phyloP scores from a whole-genome alignment of 2,888 invertebrate species.

The Drosophila tripunctata region DNA sequence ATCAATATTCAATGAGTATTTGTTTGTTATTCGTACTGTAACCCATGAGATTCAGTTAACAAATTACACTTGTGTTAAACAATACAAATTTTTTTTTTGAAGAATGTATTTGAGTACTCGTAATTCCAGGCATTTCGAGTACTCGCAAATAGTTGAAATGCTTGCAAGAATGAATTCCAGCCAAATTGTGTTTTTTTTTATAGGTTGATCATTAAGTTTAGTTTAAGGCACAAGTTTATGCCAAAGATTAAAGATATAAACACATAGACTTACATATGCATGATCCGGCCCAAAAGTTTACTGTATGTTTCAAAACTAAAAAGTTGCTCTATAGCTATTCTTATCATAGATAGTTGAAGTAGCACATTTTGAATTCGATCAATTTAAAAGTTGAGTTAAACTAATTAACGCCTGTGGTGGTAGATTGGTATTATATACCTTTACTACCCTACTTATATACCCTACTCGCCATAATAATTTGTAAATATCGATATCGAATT shows the following conservation, averaged over 20 bases:
- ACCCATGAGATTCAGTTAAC: slow-evolving; percentile 1
- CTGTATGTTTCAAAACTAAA: neutral
- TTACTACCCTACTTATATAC: neutral
- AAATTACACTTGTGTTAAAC: slow-evolving; percentile 34
- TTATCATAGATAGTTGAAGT: slow-evolving; percentile 10
- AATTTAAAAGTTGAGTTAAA: slow-evolving; percentile 19
- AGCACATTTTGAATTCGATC: slow-evolving; percentile 6
- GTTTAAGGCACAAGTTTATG: slow-evolving; percentile 4
- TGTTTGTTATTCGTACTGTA: slow-evolving; percentile 17
- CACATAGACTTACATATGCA: neutral
- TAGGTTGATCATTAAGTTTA: slow-evolving; percentile 18
- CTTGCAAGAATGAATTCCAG: slow-evolving; percentile 36
- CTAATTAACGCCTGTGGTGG: too few species aligned
- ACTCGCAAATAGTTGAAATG: slow-evolving; percentile 15
- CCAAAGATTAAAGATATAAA: slow-evolving; percentile 1
- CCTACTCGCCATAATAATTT: slow-evolving; percentile 12
- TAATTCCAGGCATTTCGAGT: slow-evolving; percentile 1
- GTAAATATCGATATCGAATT: slow-evolving; percentile 19
- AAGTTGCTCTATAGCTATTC: neutral
- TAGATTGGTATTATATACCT: neutral
- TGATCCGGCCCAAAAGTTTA: neutral
- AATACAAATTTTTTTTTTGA: slow-evolving; percentile 26
- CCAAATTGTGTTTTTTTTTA: slow-evolving; percentile 33
- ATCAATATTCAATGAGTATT: slow-evolving; percentile 22
- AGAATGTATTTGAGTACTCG: slow-evolving; percentile 19